Evolutionary conservation across 2,113 vertebrate genomes (phyloP), one percentile per base, ranked within the genome.

Genomic region (Anoplopoma fimbria): DNA sequence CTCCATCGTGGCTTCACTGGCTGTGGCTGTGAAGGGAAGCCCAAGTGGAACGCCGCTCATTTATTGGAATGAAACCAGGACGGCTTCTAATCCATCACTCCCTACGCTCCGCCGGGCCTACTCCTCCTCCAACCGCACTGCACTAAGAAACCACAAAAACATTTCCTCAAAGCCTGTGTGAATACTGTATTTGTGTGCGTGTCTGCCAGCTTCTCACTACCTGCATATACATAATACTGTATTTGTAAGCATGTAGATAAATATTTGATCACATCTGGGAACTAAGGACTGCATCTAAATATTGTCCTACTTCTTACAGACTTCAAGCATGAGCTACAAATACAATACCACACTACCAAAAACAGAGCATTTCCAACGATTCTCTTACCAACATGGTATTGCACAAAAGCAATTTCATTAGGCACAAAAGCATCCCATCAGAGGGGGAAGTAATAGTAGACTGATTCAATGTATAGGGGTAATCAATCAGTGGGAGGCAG

Each of bases 41-140:
- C 84, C 92, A 89, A 89, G 93, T 93, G 92, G 93, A 95, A 94
- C 87, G 84, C 69, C 49, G 90, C 90, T 93, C 92, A 92, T 94
- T 94, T 94, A 94, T 93, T 93, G 92, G 87, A 93, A 94, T 93
- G 87, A 94, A 93, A 93, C 88, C 87, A 88, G 83, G 86, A 90
- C 64, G 63, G 77, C 69, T 84, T 85, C 90, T 90, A 94, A 94
- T 95, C 86, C 91, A 95, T 95, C 94, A 94, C 87, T 89, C 71
- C 82, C 78, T 83, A 87, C 51, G 74, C 90, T 90, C 83, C 51
- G 9, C 79, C 49, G 38, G 82, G 62, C 53, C 75, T 69, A 29
- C 79, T 82, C 87, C 80, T 85, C 83, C 91, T 89, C 77, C 70
- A 79, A 25, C 51, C 53, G 64, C 83, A 79, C 71, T 47, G 64